Conservation (phyloP, 2,888 invertebrate genomes). For the Meganola albula region DNA sequence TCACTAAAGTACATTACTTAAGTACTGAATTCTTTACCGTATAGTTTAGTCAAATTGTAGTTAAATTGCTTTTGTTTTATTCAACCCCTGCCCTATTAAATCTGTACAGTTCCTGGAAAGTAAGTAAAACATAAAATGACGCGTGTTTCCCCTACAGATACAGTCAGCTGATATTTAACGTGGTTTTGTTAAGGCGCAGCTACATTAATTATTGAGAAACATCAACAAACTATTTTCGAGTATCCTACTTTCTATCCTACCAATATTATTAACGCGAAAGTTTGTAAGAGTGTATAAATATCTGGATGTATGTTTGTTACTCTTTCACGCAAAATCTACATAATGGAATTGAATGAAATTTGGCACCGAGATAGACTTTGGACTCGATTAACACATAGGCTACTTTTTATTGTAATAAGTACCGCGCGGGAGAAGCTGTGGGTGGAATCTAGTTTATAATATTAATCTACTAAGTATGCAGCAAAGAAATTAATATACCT, state of each 20-base stretch:
- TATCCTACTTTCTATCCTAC: background rate
- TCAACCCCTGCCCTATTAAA: constrained; percentile 13
- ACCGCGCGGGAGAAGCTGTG: background rate
- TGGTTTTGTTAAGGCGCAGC: constrained; percentile 26
- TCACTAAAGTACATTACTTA: too few relatives aligned
- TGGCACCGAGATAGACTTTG: background rate
- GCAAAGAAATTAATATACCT: too few relatives aligned
- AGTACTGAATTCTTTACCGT: too few relatives aligned
- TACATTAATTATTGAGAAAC: background rate
- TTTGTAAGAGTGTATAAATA: background rate
- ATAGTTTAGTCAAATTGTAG: too few relatives aligned
- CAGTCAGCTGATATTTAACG: constrained; percentile 34
- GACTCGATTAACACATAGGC: background rate
- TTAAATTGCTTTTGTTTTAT: too few relatives aligned
- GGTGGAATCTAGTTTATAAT: background rate
- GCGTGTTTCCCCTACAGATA: constrained; percentile 29
- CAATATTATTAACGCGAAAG: background rate
- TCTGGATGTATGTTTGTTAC: background rate
- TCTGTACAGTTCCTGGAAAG: constrained; percentile 24
- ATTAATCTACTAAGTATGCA: too few relatives aligned
- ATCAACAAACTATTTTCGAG: background rate
- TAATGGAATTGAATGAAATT: background rate
- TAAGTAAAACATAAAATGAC: constrained; percentile 18
- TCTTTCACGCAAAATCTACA: too few relatives aligned
- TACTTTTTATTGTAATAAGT: background rate